Conservation (phyloP, 2,113 vertebrate genomes). For the Platysternon megacephalum region DNA sequence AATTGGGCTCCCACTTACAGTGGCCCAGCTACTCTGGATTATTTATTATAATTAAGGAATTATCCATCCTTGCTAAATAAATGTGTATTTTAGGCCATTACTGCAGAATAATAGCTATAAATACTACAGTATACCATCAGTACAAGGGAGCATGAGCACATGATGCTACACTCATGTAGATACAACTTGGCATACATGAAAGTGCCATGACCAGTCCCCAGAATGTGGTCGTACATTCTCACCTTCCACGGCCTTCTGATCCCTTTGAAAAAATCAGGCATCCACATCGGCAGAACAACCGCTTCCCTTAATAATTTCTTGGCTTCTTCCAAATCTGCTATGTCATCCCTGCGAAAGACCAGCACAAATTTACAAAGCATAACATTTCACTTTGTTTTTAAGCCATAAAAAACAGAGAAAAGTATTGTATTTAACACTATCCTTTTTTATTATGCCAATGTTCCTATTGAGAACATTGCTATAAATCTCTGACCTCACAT, state of each 20-base stretch:
- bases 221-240: constrained; percentile 2
- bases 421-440: neutral
- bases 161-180: too few relatives aligned
- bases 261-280: constrained; percentile 89
- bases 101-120: too few relatives aligned
- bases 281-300: constrained; percentile 88
- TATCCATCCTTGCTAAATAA: neutral
- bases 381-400: constrained; percentile 6
- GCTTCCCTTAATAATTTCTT: constrained; percentile 87
- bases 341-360: constrained; percentile 81
- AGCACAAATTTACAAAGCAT: constrained; percentile 21
- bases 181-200: neutral
- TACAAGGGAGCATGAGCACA: too few relatives aligned
- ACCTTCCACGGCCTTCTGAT: constrained; percentile 89
- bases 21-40: neutral
- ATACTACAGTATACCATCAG: too few relatives aligned
- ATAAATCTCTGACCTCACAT: constrained; percentile 46
- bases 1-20: neutral
- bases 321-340: constrained; percentile 86
- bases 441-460: constrained; percentile 15
- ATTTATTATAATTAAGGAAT: neutral
- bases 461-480: constrained; percentile 26
- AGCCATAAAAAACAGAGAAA: constrained; percentile 9
- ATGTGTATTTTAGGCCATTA: neutral
- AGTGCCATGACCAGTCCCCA: neutral